These are phyloP conservation scores for Myotis daubentonii DNA, from an alignment of 2,797 vertebrate genomes.

Conservation along the genomic window DNA sequence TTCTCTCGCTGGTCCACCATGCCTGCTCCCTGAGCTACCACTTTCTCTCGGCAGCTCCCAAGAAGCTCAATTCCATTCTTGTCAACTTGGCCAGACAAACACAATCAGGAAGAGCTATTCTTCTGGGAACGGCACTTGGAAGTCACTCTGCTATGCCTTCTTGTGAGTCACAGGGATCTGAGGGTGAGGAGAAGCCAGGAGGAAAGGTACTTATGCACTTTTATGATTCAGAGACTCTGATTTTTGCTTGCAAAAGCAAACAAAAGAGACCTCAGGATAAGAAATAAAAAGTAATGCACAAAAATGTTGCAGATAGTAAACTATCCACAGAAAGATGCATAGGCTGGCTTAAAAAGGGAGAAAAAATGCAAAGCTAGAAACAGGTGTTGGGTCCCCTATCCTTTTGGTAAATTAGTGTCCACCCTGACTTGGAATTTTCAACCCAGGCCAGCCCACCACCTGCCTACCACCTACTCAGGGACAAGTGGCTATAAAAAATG, in stretches of 20 bases:
- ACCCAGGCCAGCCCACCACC: background rate
- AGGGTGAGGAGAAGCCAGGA: background rate
- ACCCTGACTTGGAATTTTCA: background rate
- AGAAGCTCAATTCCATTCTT: background rate
- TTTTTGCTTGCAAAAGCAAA: background rate
- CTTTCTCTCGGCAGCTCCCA: background rate
- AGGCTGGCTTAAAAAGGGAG: background rate
- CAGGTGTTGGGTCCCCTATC: background rate
- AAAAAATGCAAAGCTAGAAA: background rate
- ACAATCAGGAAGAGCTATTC: background rate
- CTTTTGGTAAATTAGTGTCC: background rate
- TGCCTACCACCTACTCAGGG: background rate
- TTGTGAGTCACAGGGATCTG: background rate
- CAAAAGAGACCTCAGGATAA: background rate
- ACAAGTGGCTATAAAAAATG: background rate
- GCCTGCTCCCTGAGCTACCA: background rate
- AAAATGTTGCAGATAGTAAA: background rate
- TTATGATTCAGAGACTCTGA: background rate
- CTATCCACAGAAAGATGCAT: background rate
- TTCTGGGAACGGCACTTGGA: background rate
- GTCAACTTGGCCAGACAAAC: background rate
- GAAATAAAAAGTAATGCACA: background rate
- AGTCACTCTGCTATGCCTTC: background rate
- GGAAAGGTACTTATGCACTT: background rate
- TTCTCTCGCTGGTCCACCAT: background rate